Percentiles rank a stretch among this genome's conserved stretches.
These are phyloP conservation scores for Temnothorax ravouxi DNA, from an alignment of 2,888 invertebrate species.

Conservation along the genomic window DNA sequence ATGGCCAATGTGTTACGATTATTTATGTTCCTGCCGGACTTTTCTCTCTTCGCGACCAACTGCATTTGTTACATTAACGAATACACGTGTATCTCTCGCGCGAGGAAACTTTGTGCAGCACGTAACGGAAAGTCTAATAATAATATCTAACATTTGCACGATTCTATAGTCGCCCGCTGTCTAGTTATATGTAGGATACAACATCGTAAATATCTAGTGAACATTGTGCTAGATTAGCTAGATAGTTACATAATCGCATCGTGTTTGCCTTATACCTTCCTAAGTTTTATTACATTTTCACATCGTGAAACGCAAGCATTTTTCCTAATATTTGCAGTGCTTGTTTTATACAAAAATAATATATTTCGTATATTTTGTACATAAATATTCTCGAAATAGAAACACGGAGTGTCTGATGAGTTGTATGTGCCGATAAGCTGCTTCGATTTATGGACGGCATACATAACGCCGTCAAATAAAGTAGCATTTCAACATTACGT, in stretches of 20 bases:
- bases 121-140: conserved; percentile 33
- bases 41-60: conserved; percentile 8
- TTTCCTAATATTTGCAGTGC: not conserved
- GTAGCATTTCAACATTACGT: conserved; percentile 2
- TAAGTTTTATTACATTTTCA: not conserved
- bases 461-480: conserved; percentile 11
- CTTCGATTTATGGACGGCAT: conserved; percentile 7
- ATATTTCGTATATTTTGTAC: not conserved
- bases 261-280: not conserved
- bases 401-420: not conserved
- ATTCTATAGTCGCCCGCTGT: not conserved
- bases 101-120: conserved; percentile 16
- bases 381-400: not conserved
- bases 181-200: conserved; percentile 4
- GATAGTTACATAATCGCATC: not conserved
- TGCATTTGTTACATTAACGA: conserved; percentile 22
- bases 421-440: not conserved
- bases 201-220: conserved; percentile 10
- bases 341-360: not conserved
- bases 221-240: not conserved
- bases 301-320: not conserved
- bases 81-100: conserved; percentile 5
- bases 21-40: conserved; percentile 30
- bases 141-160: conserved; percentile 30
- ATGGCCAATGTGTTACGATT: conserved; percentile 32